These are phyloP conservation scores for Gallinago paraguaiae DNA, from an alignment of 2,113 vertebrate species.

Conservation along the genomic window DNA sequence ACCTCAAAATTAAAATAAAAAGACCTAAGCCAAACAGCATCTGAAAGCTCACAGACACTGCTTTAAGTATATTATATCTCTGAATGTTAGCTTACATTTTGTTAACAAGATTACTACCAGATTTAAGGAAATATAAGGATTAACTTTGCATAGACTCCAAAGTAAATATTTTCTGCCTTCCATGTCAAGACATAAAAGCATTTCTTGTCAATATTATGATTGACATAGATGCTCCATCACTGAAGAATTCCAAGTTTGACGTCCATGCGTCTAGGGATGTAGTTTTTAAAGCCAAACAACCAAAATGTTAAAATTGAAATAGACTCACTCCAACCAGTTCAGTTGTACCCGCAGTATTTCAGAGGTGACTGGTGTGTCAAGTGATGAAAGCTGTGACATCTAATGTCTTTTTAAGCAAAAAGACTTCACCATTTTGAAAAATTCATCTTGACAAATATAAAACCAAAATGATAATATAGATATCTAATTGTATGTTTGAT, in stretches of 20 bases:
- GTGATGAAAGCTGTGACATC: background rate
- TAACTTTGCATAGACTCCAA: background rate
- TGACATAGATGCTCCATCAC: background rate
- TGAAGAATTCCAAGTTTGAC: background rate
- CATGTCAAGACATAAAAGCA: background rate
- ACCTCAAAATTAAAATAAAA: conserved; percentile 4
- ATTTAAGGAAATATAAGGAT: background rate
- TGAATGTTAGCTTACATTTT: background rate
- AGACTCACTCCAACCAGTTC: background rate
- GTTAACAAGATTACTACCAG: background rate
- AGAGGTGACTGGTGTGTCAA: background rate
- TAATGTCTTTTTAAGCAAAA: background rate
- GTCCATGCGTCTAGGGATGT: background rate
- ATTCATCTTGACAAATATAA: background rate
- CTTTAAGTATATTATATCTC: background rate
- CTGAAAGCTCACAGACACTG: background rate
- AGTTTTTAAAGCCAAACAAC: background rate
- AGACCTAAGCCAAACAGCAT: background rate
- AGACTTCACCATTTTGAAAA: background rate
- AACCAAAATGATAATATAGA: background rate
- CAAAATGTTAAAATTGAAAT: background rate
- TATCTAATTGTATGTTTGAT: background rate
- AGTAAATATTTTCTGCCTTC: background rate
- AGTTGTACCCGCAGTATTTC: background rate
- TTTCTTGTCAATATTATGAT: background rate